Percentiles rank a stretch among this genome's conserved stretches.
Conservation (phyloP, 2,113 vertebrate genomes). For the Semicossyphus pulcher region DNA sequence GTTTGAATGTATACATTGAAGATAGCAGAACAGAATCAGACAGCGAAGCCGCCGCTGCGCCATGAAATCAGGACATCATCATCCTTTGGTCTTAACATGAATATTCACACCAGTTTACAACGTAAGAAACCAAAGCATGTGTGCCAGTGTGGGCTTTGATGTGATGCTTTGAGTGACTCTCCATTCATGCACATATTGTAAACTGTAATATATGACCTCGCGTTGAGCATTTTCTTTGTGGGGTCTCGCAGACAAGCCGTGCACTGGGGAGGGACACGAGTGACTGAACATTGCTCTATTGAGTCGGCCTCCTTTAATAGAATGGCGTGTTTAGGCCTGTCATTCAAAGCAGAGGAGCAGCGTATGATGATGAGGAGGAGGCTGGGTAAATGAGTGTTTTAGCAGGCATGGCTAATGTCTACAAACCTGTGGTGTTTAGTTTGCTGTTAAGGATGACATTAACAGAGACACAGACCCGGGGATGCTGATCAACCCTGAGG, state of each 20-base stretch:
- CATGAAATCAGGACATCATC: conserved; percentile 75
- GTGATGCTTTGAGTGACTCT: conserved; percentile 57
- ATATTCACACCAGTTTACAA: conserved; percentile 63
- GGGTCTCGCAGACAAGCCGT: conserved; percentile 61
- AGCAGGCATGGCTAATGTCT: conserved; percentile 79
- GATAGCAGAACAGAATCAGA: conserved; percentile 65
- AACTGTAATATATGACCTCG: conserved; percentile 74
- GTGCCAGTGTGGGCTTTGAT: conserved; percentile 59
- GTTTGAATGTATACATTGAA: conserved; percentile 78
- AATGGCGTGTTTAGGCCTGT: conserved; percentile 79
- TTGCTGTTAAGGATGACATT: conserved; percentile 80
- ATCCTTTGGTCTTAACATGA: conserved; percentile 60
- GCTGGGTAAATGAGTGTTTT: conserved; percentile 79
- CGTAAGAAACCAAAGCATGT: conserved; percentile 40
- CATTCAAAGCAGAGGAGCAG: conserved; percentile 74
- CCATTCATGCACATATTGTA: conserved; percentile 70
- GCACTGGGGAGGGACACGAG: conserved; percentile 68
- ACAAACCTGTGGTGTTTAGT: conserved; percentile 80
- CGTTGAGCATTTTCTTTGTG: conserved; percentile 65
- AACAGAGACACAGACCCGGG: conserved; percentile 82
- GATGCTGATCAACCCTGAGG: conserved; percentile 83
- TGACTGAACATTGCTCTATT: conserved; percentile 77
- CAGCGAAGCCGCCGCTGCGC: conserved; percentile 51
- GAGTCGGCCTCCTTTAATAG: conserved; percentile 70
- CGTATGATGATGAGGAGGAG: conserved; percentile 72